Percentiles rank a stretch among this genome's conserved stretches.
phyloP scores from a whole-genome alignment of 2,113 vertebrate species.

The Rhombomys opimus region DNA sequence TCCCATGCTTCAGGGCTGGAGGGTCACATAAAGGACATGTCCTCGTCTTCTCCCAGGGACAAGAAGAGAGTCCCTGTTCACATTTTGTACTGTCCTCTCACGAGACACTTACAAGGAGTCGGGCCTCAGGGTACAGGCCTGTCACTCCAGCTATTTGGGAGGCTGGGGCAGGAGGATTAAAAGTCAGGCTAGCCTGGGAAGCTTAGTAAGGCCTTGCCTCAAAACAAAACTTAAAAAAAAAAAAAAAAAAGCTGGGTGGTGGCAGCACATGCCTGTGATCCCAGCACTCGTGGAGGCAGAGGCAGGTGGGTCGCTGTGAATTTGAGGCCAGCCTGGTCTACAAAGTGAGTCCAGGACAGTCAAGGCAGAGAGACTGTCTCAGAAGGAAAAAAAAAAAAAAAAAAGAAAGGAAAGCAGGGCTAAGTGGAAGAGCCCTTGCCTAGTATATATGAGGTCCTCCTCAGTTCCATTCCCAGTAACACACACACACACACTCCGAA shows the following conservation, averaged over 20 bases:
- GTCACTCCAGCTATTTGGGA: not conserved
- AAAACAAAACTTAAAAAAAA: too few species aligned
- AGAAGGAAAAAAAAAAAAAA: not conserved
- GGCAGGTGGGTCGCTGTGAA: too few species aligned
- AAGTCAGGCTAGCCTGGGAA: too few species aligned
- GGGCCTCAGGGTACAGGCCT: not conserved
- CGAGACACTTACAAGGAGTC: not conserved
- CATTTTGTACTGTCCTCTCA: not conserved
- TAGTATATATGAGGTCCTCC: not conserved
- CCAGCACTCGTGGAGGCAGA: too few species aligned
- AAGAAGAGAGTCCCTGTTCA: not conserved
- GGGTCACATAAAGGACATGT: not conserved
- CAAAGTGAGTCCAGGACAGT: not conserved
- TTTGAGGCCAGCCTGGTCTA: too few species aligned
- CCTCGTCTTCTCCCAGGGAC: not conserved
- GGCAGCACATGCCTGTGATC: too few species aligned
- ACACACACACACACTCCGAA: not conserved
- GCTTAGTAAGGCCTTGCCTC: too few species aligned
- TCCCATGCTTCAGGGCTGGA: not conserved
- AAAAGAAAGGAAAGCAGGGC: rapidly evolving
- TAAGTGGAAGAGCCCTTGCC: not conserved
- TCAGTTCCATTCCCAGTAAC: not conserved
- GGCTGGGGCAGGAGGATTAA: too few species aligned
- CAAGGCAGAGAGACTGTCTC: not conserved
- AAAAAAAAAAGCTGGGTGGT: too few species aligned